Conservation (phyloP, 2,797 vertebrate species). For the Scolopax rusticola region DNA sequence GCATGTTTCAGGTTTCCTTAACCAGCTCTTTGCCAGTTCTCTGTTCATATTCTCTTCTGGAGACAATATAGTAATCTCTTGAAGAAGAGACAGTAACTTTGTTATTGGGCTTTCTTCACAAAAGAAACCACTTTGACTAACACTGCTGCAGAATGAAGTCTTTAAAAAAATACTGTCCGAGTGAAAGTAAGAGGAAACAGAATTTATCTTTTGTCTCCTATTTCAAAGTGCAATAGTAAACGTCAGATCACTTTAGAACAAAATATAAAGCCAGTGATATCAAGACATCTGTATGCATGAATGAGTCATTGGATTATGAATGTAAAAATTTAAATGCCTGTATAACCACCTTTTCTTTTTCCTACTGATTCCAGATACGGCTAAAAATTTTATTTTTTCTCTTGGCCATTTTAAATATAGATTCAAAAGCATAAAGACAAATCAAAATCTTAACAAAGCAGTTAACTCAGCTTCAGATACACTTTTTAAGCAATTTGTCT, state of each 20-base stretch:
- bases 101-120: background rate
- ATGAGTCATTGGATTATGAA: background rate
- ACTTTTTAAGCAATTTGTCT: background rate
- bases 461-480: background rate
- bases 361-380: background rate
- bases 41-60: background rate
- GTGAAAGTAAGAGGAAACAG: background rate
- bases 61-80: background rate
- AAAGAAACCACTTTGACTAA: background rate
- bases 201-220: background rate
- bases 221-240: background rate
- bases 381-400: background rate
- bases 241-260: background rate
- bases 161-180: background rate
- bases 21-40: background rate
- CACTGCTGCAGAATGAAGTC: background rate
- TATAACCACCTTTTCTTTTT: background rate
- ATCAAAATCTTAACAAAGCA: background rate
- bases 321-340: background rate
- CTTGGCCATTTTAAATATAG: background rate
- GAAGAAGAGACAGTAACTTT: background rate
- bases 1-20: background rate
- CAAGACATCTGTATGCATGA: background rate
- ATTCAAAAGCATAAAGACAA: background rate
- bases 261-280: background rate